Conservation (phyloP, 1,140 invertebrate genomes). For the Calephelis nemesis region DNA sequence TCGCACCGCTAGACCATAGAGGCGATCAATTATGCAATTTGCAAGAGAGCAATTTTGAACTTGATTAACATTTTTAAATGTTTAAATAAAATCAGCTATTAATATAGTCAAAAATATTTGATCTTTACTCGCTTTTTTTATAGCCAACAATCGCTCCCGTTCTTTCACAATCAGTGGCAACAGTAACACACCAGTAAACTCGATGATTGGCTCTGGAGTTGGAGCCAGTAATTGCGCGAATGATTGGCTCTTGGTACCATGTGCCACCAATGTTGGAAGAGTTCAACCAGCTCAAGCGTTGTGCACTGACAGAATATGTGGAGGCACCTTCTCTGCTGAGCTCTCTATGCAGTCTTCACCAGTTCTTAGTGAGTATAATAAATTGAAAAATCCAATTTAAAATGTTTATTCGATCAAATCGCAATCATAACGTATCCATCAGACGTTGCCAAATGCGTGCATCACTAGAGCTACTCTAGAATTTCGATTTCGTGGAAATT, state of each 20-base stretch:
- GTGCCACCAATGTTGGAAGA: conserved; percentile 84
- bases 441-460: too few relatives aligned
- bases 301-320: conserved; percentile 87
- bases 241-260: conserved; percentile 89
- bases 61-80: too few relatives aligned
- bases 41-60: too few relatives aligned
- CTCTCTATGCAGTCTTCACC: conserved; percentile 80
- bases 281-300: conserved; percentile 74
- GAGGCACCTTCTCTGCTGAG: conserved; percentile 85
- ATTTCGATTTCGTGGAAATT: too few relatives aligned
- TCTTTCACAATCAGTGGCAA: conserved; percentile 88
- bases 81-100: background rate
- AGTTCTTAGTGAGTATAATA: conserved; percentile 81
- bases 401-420: too few relatives aligned
- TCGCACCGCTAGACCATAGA: too few relatives aligned
- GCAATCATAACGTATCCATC: too few relatives aligned
- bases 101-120: background rate
- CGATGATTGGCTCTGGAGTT: conserved; percentile 83
- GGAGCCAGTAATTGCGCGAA: conserved; percentile 82
- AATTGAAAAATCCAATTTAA: too few relatives aligned
- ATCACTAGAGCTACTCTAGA: too few relatives aligned
- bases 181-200: conserved; percentile 82
- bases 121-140: conserved; percentile 31
- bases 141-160: conserved; percentile 82
- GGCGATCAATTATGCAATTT: too few relatives aligned